Evolutionary conservation across 2,888 invertebrate genomes (phyloP).

Genomic region (Eristalis tenax): DNA sequence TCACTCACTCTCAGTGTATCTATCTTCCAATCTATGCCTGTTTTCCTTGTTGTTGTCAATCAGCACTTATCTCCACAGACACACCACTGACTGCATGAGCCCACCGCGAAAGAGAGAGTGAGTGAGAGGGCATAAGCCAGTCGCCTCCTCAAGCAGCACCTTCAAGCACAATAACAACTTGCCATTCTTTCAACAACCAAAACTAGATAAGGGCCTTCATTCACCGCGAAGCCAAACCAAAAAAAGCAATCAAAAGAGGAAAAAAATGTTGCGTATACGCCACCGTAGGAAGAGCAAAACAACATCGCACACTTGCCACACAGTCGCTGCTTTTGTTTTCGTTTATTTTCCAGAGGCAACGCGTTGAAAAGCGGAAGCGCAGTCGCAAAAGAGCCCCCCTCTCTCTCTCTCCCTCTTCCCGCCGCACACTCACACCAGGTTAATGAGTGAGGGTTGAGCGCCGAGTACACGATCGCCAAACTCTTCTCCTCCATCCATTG

Average conservation of each 20-base stretch:
- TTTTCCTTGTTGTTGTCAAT: background rate
- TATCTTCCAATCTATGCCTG: background rate
- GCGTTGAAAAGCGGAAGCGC: constrained; percentile 61
- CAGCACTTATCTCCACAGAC: constrained; percentile 7
- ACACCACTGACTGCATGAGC: background rate
- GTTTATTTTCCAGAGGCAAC: constrained; percentile 46
- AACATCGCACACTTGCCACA: background rate
- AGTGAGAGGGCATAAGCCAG: background rate
- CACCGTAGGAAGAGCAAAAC: constrained; percentile 14
- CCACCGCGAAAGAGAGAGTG: background rate
- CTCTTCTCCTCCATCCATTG: background rate
- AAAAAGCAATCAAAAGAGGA: constrained; percentile 10
- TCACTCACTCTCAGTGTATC: background rate
- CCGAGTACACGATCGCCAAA: constrained; percentile 28
- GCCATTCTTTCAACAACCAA: background rate
- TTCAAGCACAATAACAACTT: background rate
- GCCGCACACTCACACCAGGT: constrained; percentile 42
- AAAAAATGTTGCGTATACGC: constrained; percentile 63
- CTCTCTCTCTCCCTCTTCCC: background rate
- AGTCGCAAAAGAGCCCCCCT: constrained; percentile 62
- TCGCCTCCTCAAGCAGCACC: too few species aligned
- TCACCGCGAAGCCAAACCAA: constrained; percentile 6
- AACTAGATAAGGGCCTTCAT: constrained; percentile 40
- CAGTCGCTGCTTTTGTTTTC: constrained; percentile 18
- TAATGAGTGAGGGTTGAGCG: constrained; percentile 31